These are phyloP conservation scores for Perithous albicinctus DNA, from an alignment of 2,888 invertebrate genomes.

Conservation along the genomic window DNA sequence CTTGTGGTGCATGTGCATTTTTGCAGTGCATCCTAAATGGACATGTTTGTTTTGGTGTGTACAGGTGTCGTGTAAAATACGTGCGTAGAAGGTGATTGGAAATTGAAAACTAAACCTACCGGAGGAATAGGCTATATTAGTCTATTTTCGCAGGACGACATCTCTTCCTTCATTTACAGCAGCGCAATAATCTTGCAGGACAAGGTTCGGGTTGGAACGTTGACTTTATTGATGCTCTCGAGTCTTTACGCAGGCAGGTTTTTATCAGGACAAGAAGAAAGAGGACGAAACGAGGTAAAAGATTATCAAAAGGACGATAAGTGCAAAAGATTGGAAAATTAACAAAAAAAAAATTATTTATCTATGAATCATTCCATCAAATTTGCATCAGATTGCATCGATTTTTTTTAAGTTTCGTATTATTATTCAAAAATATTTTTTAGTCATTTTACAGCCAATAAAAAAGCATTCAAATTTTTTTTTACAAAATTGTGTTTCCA, in stretches of 20 bases:
- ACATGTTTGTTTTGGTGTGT: slow-evolving; percentile 17
- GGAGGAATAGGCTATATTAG: slow-evolving; percentile 12
- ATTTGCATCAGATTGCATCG: too few species aligned
- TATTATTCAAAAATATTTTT: too few species aligned
- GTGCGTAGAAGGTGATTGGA: slow-evolving; percentile 40
- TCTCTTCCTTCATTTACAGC: slow-evolving; percentile 28
- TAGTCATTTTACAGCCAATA: too few species aligned
- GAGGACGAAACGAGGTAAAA: background rate
- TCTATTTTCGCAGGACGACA: slow-evolving; percentile 24
- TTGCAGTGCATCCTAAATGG: slow-evolving; percentile 5
- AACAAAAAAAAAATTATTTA: too few species aligned
- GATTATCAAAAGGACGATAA: background rate
- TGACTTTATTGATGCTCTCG: background rate
- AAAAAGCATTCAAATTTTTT: slow-evolving; percentile 12
- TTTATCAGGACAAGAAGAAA: background rate
- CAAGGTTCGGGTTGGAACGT: background rate
- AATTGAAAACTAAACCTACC: slow-evolving; percentile 45
- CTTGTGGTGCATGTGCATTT: slow-evolving; percentile 24
- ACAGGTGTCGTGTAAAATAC: slow-evolving; percentile 27
- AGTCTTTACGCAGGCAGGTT: background rate
- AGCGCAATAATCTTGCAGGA: background rate
- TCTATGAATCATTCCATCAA: too few species aligned
- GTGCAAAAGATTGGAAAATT: too few species aligned
- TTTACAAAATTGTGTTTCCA: too few species aligned
- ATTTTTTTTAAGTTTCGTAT: too few species aligned